phyloP scores from a whole-genome alignment of 2,113 vertebrate species.

The Dipodomys ordii region DNA sequence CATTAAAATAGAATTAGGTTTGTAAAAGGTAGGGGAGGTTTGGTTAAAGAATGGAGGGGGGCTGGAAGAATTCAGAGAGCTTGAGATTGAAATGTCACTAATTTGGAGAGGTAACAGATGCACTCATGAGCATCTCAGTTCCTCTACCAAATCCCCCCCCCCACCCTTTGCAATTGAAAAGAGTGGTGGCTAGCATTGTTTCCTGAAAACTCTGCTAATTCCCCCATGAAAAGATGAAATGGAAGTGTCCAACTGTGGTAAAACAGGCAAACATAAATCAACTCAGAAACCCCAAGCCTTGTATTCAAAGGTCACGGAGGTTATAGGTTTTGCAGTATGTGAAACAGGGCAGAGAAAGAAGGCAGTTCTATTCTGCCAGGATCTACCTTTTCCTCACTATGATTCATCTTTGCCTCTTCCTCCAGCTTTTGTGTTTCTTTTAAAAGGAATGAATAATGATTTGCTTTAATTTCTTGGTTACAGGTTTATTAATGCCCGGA shows the following conservation, averaged over 20 bases:
- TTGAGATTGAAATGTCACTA: constrained; percentile 83
- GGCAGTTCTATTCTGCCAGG: not conserved
- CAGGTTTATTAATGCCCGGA: constrained; percentile 99
- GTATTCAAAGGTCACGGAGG: constrained; percentile 91
- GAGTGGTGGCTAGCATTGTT: constrained; percentile 90
- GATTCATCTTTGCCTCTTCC: constrained; percentile 15
- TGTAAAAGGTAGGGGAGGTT: constrained; percentile 85
- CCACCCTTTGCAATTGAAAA: constrained; percentile 83
- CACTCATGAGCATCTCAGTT: constrained; percentile 80
- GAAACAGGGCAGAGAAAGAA: constrained; percentile 69
- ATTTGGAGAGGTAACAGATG: constrained; percentile 88
- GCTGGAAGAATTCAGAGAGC: constrained; percentile 75
- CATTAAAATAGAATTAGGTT: constrained; percentile 90
- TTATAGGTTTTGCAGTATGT: constrained; percentile 85
- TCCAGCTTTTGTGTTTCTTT: constrained; percentile 53
- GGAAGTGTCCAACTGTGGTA: constrained; percentile 94
- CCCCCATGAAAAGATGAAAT: constrained; percentile 95
- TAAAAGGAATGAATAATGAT: constrained; percentile 70
- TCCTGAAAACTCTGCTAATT: constrained; percentile 92
- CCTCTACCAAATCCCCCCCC: constrained; percentile 50
- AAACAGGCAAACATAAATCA: constrained; percentile 98
- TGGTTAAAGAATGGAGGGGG: constrained; percentile 79
- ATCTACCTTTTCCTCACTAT: not conserved
- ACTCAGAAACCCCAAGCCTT: constrained; percentile 92
- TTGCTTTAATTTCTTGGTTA: constrained; percentile 82